A percentile compares a stretch with the other conserved stretches of the same genome.
phyloP scores from a whole-genome alignment of 2,113 vertebrate genomes.

The Marmota flaviventris region DNA sequence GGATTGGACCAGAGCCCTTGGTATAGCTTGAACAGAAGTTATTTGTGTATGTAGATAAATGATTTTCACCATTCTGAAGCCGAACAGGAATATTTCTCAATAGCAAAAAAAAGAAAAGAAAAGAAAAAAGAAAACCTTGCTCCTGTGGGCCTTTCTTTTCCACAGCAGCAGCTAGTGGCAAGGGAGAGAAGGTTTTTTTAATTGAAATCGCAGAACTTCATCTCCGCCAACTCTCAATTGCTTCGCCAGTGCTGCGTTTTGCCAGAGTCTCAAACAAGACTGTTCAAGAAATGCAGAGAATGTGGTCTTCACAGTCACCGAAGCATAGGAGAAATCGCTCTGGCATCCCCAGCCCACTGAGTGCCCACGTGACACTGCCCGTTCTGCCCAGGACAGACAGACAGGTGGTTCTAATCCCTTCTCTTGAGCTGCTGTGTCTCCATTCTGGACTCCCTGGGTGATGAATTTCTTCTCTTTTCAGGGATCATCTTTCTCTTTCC shows the following conservation, averaged over 20 bases:
- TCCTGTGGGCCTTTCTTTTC: slow-evolving; percentile 21
- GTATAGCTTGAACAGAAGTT: slow-evolving; percentile 61
- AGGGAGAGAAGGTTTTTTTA: slow-evolving; percentile 64
- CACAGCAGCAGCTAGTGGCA: neutral
- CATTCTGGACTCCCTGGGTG: fast-evolving
- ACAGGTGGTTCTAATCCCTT: neutral
- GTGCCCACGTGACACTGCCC: neutral
- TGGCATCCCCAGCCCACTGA: neutral
- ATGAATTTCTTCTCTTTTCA: neutral
- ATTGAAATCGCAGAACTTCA: slow-evolving; percentile 71
- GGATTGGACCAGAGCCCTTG: slow-evolving; percentile 33
- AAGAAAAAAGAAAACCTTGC: neutral
- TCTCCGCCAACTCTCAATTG: slow-evolving; percentile 62
- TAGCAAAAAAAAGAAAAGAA: neutral
- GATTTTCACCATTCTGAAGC: slow-evolving; percentile 57
- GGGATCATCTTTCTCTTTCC: neutral
- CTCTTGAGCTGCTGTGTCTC: neutral
- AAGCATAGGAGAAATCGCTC: neutral
- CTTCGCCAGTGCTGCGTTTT: slow-evolving; percentile 50
- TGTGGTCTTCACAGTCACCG: slow-evolving; percentile 55
- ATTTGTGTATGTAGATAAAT: slow-evolving; percentile 56
- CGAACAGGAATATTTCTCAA: slow-evolving; percentile 67
- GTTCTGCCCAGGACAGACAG: neutral
- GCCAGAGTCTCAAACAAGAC: slow-evolving; percentile 76
- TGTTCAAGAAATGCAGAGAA: slow-evolving; percentile 77